Conservation (phyloP, 2,888 invertebrate genomes). For the Epinotia brunnichana region DNA sequence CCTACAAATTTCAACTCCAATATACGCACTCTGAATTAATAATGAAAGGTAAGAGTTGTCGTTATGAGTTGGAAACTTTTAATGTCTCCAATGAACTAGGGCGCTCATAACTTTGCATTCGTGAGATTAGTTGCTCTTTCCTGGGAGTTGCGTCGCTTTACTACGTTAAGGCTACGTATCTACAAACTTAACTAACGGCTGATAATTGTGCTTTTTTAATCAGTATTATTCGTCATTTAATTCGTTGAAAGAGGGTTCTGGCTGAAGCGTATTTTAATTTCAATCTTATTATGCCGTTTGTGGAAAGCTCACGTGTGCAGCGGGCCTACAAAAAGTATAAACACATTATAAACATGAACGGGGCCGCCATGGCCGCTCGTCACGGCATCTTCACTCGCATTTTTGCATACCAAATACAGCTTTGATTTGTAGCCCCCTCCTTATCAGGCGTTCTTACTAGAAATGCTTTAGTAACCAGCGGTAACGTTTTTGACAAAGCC, state of each 20-base stretch:
- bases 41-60: conserved; percentile 76
- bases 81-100: conserved; percentile 80
- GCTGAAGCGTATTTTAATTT: conserved; percentile 62
- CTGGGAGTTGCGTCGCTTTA: conserved; percentile 65
- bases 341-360: conserved; percentile 74
- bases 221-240: conserved; percentile 43
- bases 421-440: conserved; percentile 70
- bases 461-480: conserved; percentile 54
- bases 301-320: conserved; percentile 62
- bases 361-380: conserved; percentile 68
- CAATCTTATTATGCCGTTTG: conserved; percentile 60
- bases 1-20: conserved; percentile 81
- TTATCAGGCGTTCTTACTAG: conserved; percentile 60
- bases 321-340: conserved; percentile 68
- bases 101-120: conserved; percentile 74
- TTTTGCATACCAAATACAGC: conserved; percentile 77
- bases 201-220: conserved; percentile 40
- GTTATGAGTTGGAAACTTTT: conserved; percentile 79
- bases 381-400: conserved; percentile 78
- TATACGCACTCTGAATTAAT: conserved; percentile 81
- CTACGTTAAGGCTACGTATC: conserved; percentile 60
- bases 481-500: conserved; percentile 41
- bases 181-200: conserved; percentile 47
- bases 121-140: conserved; percentile 73
- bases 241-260: conserved; percentile 35